Evolutionary conservation across 2,797 vertebrate genomes (phyloP).

Genomic region (Chromis chromis): DNA sequence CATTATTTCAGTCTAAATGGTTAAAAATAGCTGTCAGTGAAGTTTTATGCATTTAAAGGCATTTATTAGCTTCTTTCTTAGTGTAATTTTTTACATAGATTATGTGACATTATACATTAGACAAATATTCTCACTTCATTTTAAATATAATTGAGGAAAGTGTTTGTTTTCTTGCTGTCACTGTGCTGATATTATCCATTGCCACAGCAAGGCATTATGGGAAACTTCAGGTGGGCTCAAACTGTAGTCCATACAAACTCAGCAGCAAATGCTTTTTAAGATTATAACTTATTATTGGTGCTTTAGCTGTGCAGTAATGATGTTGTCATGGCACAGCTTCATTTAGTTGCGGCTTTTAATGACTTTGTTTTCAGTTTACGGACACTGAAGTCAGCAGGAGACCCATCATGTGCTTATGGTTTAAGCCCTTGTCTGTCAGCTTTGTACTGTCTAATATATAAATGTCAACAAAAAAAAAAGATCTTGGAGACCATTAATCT

Average conservation of each 20-base stretch:
- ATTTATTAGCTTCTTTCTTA: neutral
- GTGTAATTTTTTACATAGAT: neutral
- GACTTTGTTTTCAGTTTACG: constrained; percentile 17
- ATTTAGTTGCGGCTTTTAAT: constrained; percentile 10
- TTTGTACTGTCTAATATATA: constrained; percentile 27
- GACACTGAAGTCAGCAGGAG: constrained; percentile 5
- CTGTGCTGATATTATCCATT: no score
- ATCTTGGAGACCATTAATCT: constrained; percentile 51
- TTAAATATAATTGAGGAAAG: no score
- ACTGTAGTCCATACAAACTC: no score
- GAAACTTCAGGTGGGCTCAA: no score
- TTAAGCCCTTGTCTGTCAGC: constrained; percentile 23
- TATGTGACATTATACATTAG: no score
- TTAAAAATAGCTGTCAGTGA: neutral
- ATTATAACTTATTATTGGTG: no score
- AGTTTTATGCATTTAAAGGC: neutral
- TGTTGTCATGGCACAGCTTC: neutral
- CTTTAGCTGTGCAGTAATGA: no score
- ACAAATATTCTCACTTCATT: no score
- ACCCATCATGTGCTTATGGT: neutral
- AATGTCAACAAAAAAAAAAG: constrained; percentile 36
- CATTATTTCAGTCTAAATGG: neutral
- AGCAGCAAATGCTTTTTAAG: no score
- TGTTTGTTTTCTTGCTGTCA: no score
- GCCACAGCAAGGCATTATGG: no score